Conservation (phyloP, 2,888 invertebrate genomes). For the Asteroscopus sphinx region DNA sequence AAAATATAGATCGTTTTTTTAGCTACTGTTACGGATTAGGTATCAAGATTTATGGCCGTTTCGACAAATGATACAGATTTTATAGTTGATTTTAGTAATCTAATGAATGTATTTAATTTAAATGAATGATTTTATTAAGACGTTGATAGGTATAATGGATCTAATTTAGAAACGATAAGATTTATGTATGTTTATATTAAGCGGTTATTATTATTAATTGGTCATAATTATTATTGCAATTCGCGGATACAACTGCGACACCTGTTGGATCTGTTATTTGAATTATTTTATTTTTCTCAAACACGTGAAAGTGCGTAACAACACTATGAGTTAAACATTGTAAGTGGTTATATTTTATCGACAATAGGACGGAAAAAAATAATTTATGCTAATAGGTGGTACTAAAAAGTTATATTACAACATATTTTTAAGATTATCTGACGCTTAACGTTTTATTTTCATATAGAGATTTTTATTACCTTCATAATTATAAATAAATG, state of each 20-base stretch:
- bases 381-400: conserved; percentile 39
- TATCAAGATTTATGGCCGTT: conserved; percentile 41
- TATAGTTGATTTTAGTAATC: conserved; percentile 34
- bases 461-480: conserved; percentile 12
- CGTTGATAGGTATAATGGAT: conserved; percentile 38
- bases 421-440: conserved; percentile 22
- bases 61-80: conserved; percentile 52
- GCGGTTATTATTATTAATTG: conserved; percentile 13
- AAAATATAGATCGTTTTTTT: conserved; percentile 39
- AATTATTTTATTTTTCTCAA: conserved; percentile 5
- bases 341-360: not conserved
- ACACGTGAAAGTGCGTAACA: conserved; percentile 35
- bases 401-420: conserved; percentile 34
- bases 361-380: conserved; percentile 23
- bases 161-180: conserved; percentile 46
- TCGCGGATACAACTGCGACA: conserved; percentile 19
- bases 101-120: conserved; percentile 38
- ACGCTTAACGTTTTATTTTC: conserved; percentile 18
- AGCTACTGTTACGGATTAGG: conserved; percentile 43
- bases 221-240: conserved; percentile 25
- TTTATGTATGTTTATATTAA: conserved; percentile 47
- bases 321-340: not conserved
- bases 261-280: conserved; percentile 27
- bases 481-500: not conserved
- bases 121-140: conserved; percentile 44